Base-by-base conservation (phyloP, 2,797 vertebrate genomes). In the Hoplostethus atlanticus region DNA sequence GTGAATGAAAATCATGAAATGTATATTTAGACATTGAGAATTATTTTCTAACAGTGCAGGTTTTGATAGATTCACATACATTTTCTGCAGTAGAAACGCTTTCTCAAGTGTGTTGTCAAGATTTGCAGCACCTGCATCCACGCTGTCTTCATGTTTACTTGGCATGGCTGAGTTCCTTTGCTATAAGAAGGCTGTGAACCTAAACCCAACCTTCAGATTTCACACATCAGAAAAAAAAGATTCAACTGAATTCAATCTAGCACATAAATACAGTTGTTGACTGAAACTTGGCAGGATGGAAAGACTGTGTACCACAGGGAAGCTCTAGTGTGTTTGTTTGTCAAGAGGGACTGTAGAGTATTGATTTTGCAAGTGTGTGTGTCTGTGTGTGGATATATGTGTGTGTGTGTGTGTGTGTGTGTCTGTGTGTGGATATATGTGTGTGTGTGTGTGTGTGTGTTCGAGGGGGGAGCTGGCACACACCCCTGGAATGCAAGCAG, bases 301-400 rank as follows among this genome's bases (percentile, higher is more conserved):
- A 76, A 89, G 71, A 40, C 58, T 61, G 77, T 6, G 5, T 60
- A 76, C 84, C 65, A 38, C 54, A 53, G 84, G 82, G 81, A 81
- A 76, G 76, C 74, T 77, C 71, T 72, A 50, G 15, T 63, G 63
- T 86, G 82, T 87, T 88, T 88, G 85, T 90, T 91, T 84, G 84
- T 88, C 81, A 81, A 81, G 79, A 51, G 54, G 62, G 76, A 83
- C 77, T 78, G 79, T 84, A 77, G 72, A 90, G 86, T 89, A 92
- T 91, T 92, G 89, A 92, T 94, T 93, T 91, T 90, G 86, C 75
- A 88, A 92, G 73, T 71, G 54, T 64, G 54, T 70, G 48, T 68
- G 4, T 61, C n/a, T 51, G 25, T 50, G 30, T 50, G 25, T 56
- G n/a, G 51, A 16, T 38, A 46, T 50, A 7, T 71, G 60, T 68